Evolutionary conservation across 2,113 vertebrate genomes (phyloP), one percentile per base, ranked within the genome.

Genomic region (Poecilia latipinna): DNA sequence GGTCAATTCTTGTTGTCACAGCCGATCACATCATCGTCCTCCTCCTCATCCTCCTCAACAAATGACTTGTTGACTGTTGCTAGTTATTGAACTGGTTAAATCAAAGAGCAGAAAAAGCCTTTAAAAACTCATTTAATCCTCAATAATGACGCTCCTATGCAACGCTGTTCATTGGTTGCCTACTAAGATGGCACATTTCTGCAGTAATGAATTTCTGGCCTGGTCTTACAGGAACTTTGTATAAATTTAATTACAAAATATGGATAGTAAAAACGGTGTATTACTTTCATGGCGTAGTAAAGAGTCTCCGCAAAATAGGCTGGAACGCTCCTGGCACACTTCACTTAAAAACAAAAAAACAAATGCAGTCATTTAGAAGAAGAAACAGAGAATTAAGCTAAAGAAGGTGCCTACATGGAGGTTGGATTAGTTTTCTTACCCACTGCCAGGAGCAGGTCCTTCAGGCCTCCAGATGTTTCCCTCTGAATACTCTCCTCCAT

Each of bases 401-500:
- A 70, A 24, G 39, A 7, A 48, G 4, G 24, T 26, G 12, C 39
- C 12, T 15, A 31, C 8, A 22, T n/a, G 1, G 12, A 4, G 2
- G 28, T 15, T 63, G 26, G 1, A 28, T 0, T 12, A 17, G 29
- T 61, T 67, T 72, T 70, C 95, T 70, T 95, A 99, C 97, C 97
- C 5, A 98, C 94, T 37, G 97, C 98, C 74, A 99, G 93, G 12
- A 99, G 95, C 19, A 98, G 86, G 51, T 95, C 94, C 86, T 92
- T 90, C 85, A 99, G 86, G 35, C 78, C 72, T n/a, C 97, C 97
- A 2, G 96, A 98, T 0, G 97, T 99, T 91, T 99, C 98, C 44
- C 95, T 96, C 84, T 96, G 88, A 75, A 99, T 96, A 78, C 95
- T 99, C 88, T 99, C 97, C 90, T 99, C 97, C 12, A 99, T 96